Percentiles rank a stretch among this genome's conserved stretches.
Evolutionary conservation across 2,113 vertebrate genomes (phyloP).

Genomic region (Smithornis capensis): DNA sequence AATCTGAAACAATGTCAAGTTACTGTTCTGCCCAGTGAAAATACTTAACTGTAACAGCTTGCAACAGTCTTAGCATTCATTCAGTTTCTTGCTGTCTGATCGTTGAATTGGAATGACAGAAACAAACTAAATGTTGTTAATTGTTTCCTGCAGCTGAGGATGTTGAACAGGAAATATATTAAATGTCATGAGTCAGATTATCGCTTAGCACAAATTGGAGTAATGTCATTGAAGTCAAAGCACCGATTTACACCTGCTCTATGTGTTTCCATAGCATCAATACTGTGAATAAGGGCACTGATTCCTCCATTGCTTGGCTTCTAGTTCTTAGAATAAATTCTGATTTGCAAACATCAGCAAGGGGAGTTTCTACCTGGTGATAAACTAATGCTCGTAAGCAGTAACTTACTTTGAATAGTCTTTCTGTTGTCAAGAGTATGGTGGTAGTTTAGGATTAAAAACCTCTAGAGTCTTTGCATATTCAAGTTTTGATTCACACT

Average conservation of each 20-base stretch:
- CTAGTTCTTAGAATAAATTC: neutral
- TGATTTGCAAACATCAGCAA: neutral
- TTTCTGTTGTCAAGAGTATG: neutral
- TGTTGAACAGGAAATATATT: conserved; percentile 22
- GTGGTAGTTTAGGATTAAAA: neutral
- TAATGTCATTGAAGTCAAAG: conserved; percentile 4
- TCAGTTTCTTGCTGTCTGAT: neutral
- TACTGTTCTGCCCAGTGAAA: neutral
- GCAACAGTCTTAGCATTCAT: neutral
- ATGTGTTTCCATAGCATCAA: neutral
- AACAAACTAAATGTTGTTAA: conserved; percentile 7
- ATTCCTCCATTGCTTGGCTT: neutral
- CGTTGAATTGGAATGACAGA: neutral
- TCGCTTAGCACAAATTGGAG: neutral
- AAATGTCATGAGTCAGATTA: neutral
- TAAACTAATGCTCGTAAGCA: neutral
- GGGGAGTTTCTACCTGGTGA: neutral
- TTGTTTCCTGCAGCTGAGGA: neutral
- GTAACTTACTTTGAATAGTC: neutral
- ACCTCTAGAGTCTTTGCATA: neutral
- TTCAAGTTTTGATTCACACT: neutral
- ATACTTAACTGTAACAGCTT: accelerated
- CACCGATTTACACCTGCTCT: neutral
- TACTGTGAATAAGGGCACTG: neutral
- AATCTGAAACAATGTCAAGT: neutral